Base-by-base conservation (phyloP, 2,113 vertebrate genomes). In the Solea solea region DNA sequence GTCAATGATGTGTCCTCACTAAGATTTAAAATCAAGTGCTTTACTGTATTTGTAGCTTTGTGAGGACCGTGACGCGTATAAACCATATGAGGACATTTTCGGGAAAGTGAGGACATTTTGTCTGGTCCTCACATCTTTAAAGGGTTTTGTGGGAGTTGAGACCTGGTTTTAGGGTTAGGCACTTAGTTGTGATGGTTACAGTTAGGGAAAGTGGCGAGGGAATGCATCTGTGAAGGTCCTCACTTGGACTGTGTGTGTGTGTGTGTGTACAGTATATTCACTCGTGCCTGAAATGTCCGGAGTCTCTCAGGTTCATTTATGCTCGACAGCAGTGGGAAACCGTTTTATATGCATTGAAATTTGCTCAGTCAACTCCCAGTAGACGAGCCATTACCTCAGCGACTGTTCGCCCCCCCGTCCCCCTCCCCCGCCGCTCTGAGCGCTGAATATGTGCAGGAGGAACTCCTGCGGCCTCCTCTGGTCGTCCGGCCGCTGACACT, bases 321-420 rank as follows among this genome's bases (percentile, higher is more conserved):
- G 61, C 54, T 59, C 25, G 4, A 40, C 51, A 76, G 46, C 87
- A 59, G 76, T 80, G 54, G 82, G 87, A 67, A 83, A 74, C 62
- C 64, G 13, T 80, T 90, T 88, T 61, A 70, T 80, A 89, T 86
- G 82, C 76, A 83, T 89, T 84, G 77, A 86, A 84, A 86, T 84
- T 16, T 70, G 67, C 62, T 85, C 60, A 34, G 34, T 21, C 80
- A 73, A 21, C 68, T 63, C 81, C 65, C 57, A 34, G 44, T 74
- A 69, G 74, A 71, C 28, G 54, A 58, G 51, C 51, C 56, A 80
- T 80, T 84, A 83, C 64, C 72, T 61, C 42, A 13, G 54, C 4
- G 15, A 68, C 40, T n/a, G 80, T 34, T 8, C 5, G 16, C 71
- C 65, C 49, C 51, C 8, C 10, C 42, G 4, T 7, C 42, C 8